phyloP scores from a whole-genome alignment of 2,888 invertebrate genomes.

The Dione vanillae region DNA sequence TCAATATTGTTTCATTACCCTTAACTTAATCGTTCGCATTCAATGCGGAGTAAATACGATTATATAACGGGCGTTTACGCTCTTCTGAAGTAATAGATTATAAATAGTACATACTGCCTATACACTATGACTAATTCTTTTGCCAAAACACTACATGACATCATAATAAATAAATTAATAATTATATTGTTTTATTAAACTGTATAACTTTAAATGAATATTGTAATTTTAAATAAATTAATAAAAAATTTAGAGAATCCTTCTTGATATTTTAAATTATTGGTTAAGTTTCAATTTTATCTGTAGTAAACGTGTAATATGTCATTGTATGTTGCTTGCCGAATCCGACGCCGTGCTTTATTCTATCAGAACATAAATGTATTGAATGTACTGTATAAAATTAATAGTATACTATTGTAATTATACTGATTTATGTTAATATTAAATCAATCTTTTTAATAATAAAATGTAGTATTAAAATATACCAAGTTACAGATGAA shows the following conservation, averaged over 20 bases:
- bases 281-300: neutral
- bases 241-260: neutral
- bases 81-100: slow-evolving; percentile 13
- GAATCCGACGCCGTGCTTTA: neutral
- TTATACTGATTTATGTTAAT: too few relatives aligned
- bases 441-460: too few relatives aligned
- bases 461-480: neutral
- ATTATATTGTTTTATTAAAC: too few relatives aligned
- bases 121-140: neutral
- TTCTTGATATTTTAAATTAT: neutral
- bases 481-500: neutral
- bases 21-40: slow-evolving; percentile 29
- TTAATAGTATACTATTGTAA: too few relatives aligned
- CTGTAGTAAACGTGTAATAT: neutral
- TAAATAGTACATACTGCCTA: too few relatives aligned
- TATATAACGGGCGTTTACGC: slow-evolving; percentile 24
- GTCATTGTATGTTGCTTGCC: neutral
- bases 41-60: slow-evolving; percentile 35
- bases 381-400: too few relatives aligned
- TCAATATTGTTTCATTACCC: slow-evolving; percentile 4
- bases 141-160: neutral
- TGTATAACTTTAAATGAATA: too few relatives aligned
- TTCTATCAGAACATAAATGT: neutral
- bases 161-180: neutral
- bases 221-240: too few relatives aligned